Conservation (phyloP, 2,797 vertebrate genomes). For the Catharus ustulatus region DNA sequence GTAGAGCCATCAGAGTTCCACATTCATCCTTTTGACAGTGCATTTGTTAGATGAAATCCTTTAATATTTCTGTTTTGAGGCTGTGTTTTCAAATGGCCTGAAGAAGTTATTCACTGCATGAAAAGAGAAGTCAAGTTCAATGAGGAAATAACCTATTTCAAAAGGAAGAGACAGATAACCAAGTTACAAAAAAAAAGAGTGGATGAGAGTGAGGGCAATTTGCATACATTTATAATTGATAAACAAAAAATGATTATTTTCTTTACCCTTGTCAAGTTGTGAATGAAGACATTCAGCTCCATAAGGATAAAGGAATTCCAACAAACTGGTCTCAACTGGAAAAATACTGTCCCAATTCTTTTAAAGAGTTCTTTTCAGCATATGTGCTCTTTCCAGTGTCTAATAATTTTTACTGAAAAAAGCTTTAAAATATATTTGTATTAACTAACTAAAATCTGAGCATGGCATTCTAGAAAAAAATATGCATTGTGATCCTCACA, state of each 20-base stretch:
- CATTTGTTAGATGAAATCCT: not conserved
- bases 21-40: not conserved
- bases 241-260: not conserved
- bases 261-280: not conserved
- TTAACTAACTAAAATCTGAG: not conserved
- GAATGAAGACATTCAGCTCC: not conserved
- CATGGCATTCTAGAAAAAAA: not conserved
- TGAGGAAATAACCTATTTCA: not conserved
- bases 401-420: not conserved
- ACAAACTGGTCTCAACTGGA: not conserved
- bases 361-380: not conserved
- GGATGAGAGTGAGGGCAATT: not conserved
- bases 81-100: not conserved
- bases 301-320: not conserved
- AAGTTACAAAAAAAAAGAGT: not conserved
- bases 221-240: not conserved
- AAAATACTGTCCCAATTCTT: not conserved
- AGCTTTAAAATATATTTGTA: not conserved
- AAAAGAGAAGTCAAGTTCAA: slow-evolving; percentile 3
- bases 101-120: not conserved
- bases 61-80: slow-evolving; percentile 2
- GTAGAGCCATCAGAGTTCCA: not conserved
- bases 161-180: not conserved
- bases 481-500: not conserved
- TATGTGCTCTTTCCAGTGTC: not conserved